A percentile compares a stretch with the other conserved stretches of the same genome.
phyloP scores from a whole-genome alignment of 2,113 vertebrate species.

The Salvator merianae region DNA sequence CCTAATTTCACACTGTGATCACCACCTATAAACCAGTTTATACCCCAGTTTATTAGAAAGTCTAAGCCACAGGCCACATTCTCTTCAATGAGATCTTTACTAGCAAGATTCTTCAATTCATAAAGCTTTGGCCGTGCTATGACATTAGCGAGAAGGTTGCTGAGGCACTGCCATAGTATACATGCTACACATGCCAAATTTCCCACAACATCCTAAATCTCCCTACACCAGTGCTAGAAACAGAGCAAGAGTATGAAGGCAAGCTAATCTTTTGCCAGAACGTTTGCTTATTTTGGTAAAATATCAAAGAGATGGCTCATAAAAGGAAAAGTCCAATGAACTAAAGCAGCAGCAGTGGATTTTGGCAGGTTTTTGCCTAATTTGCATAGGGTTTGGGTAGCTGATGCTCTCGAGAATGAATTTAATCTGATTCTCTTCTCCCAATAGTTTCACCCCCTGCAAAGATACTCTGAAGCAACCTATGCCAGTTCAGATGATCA shows the following conservation, averaged over 20 bases:
- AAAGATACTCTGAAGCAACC: neutral
- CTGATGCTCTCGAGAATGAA: neutral
- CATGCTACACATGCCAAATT: too few relatives aligned
- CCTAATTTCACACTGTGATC: slow-evolving; percentile 5
- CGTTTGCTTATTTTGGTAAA: neutral
- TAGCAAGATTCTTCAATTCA: neutral
- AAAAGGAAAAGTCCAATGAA: neutral
- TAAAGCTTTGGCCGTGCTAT: neutral
- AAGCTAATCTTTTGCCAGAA: neutral
- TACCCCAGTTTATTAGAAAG: neutral
- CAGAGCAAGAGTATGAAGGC: neutral
- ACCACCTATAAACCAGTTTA: neutral
- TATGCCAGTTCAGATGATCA: neutral
- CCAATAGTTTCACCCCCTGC: too few relatives aligned
- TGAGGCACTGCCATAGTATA: neutral
- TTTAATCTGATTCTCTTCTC: too few relatives aligned
- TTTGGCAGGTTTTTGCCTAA: neutral
- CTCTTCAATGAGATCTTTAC: neutral
- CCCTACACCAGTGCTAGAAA: neutral
- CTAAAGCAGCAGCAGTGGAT: neutral
- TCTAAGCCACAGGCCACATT: neutral
- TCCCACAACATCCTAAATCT: neutral
- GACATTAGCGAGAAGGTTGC: neutral
- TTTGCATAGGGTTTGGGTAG: neutral
- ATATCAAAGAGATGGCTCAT: neutral